Evolutionary conservation across 2,888 invertebrate species (phyloP), one percentile per base, ranked within the genome.

Genomic region (Limenitis camilla): DNA sequence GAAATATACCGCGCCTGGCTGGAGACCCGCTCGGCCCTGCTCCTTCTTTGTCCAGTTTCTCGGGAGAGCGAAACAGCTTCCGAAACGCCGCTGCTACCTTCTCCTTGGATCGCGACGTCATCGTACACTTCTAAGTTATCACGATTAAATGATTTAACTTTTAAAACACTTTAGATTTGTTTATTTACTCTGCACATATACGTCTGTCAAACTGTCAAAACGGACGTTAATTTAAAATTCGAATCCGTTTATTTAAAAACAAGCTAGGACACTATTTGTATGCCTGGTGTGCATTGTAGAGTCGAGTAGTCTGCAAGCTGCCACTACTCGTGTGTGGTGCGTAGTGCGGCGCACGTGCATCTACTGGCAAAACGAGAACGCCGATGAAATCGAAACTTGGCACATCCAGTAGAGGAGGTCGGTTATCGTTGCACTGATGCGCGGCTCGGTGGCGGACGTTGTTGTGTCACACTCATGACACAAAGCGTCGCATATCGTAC

Each of bases 81-180:
- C 92, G 90, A 79, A 95, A 92, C 46, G 93, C 94, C 29, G 94
- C 92, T 30, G 94, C 92, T 58, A 95, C 92, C 87, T 94, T 94
- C 72, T 94, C 94, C 78, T 93, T 93, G 32, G 94, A 93, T 62
- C 93, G 90, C 62, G 93, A 92, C 68, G 92, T 91, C 94, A 94
- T 94, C 67, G 78, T 86, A 65, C 75, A 77, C 78, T 71, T 63
- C 67, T 66, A 63, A 50, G 63, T 46, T 46, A 35, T 53, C 55
- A 56, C 53, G 51, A 42, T 40, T 36, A 51, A 45, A 29, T 39
- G 47, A 41, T 39, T 32, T 39, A 47, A 44, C 50, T 51, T 27
- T 45, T 49, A 38, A 30, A 33, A 42, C 46, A 53, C 44, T 47
- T 45, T 39, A 10, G 35, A 36, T 31, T 40, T 66, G 62, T 71